phyloP scores from a whole-genome alignment of 2,888 invertebrate species.

The Drosophila pegasa region DNA sequence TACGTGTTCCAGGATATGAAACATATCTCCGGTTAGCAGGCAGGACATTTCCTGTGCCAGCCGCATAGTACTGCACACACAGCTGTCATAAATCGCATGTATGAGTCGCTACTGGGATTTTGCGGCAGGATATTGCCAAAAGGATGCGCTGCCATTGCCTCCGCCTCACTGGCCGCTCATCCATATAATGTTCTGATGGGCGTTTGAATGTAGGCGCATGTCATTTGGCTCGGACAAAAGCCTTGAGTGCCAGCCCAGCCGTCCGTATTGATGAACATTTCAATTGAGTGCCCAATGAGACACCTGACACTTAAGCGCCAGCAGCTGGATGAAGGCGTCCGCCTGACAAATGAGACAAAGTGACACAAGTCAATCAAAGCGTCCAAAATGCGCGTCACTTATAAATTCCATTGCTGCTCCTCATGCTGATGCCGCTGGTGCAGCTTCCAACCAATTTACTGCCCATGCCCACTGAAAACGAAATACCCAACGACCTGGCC shows the following conservation, averaged over 20 bases:
- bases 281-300: slow-evolving; percentile 64
- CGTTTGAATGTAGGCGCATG: slow-evolving; percentile 75
- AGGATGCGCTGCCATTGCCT: slow-evolving; percentile 54
- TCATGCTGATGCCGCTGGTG: background rate
- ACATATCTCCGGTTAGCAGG: slow-evolving; percentile 84
- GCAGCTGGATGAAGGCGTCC: slow-evolving; percentile 68
- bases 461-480: slow-evolving; percentile 25
- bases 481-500: slow-evolving; percentile 19
- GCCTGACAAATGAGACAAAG: slow-evolving; percentile 84
- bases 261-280: slow-evolving; percentile 52
- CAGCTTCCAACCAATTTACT: slow-evolving; percentile 59
- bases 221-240: slow-evolving; percentile 66
- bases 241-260: slow-evolving; percentile 43
- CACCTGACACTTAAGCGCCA: slow-evolving; percentile 75
- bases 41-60: slow-evolving; percentile 83
- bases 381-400: slow-evolving; percentile 61
- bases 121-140: slow-evolving; percentile 76
- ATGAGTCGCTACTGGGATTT: slow-evolving; percentile 62
- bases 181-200: slow-evolving; percentile 77
- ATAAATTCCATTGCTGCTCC: slow-evolving; percentile 66
- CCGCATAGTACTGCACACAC: slow-evolving; percentile 6
- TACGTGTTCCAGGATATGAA: slow-evolving; percentile 82
- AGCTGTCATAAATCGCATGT: slow-evolving; percentile 72
- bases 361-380: slow-evolving; percentile 84
- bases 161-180: slow-evolving; percentile 33